A percentile compares a stretch with the other conserved stretches of the same genome.
Conservation (phyloP, 2,113 vertebrate genomes). For the Ptilorrhoa leucosticta region DNA sequence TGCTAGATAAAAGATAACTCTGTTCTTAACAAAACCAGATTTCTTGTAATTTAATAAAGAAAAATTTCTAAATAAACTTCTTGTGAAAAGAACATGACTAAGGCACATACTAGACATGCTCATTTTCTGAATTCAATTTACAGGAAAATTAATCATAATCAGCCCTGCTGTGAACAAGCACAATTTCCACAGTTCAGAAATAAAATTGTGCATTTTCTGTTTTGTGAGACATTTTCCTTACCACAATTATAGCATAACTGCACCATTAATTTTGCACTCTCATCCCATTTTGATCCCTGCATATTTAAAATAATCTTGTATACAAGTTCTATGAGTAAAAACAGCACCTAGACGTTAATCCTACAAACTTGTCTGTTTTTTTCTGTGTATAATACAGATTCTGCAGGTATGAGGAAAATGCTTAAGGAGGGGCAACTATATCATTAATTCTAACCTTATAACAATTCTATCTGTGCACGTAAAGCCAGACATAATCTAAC, state of each 20-base stretch:
- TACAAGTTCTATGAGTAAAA: background rate
- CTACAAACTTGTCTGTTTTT: background rate
- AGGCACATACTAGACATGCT: background rate
- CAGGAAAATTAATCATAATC: background rate
- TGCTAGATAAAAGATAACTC: background rate
- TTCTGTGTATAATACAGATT: background rate
- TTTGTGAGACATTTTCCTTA: background rate
- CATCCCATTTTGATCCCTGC: background rate
- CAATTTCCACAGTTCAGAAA: background rate
- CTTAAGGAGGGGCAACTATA: background rate
- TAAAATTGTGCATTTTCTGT: background rate
- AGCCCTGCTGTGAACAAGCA: background rate
- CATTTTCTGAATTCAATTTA: background rate
- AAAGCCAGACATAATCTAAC: background rate
- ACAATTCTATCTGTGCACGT: background rate
- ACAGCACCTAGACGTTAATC: background rate
- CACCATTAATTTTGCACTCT: background rate
- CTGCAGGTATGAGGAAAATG: background rate
- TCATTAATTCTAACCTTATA: background rate
- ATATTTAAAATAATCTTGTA: background rate
- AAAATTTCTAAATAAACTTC: background rate
- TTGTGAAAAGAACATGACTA: background rate
- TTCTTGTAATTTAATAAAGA: background rate
- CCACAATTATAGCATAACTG: background rate
- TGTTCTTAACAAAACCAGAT: background rate